Conservation (phyloP, 1,140 invertebrate species). For the Adoxophyes honmai region DNA sequence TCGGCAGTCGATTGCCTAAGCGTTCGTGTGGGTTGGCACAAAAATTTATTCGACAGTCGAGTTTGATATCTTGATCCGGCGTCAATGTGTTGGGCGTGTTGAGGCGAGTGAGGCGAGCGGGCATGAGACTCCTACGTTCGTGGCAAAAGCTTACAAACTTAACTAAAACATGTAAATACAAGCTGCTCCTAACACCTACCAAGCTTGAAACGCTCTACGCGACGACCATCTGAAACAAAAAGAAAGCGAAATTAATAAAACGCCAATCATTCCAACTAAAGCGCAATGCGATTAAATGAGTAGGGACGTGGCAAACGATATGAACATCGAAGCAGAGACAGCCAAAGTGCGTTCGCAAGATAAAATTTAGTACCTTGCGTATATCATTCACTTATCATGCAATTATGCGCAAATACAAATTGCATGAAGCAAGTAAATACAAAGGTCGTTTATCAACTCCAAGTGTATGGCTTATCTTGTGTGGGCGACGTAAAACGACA, state of each 20-base stretch:
- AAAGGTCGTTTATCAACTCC: constrained; percentile 5
- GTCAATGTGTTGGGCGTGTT: constrained; percentile 40
- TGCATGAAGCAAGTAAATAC: constrained; percentile 14
- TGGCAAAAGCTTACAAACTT: neutral
- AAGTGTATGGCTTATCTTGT: constrained; percentile 10
- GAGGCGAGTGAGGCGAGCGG: constrained; percentile 33
- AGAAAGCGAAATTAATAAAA: constrained; percentile 78
- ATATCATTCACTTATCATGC: constrained; percentile 11
- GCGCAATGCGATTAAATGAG: constrained; percentile 23
- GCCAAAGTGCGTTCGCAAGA: constrained; percentile 1
- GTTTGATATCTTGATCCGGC: constrained; percentile 70
- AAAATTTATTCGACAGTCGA: constrained; percentile 70
- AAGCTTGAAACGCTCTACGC: constrained; percentile 47
- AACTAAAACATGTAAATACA: neutral
- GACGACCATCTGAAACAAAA: constrained; percentile 78
- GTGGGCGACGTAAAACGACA: constrained; percentile 10
- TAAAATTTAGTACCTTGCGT: constrained; percentile 12
- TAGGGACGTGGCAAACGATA: constrained; percentile 20
- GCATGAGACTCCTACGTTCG: constrained; percentile 2
- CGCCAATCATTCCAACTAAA: constrained; percentile 65
- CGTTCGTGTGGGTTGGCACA: constrained; percentile 67
- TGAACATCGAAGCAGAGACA: constrained; percentile 3
- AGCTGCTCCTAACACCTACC: constrained; percentile 48
- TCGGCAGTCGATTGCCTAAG: constrained; percentile 73
- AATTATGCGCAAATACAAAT: constrained; percentile 10